Evolutionary conservation across 2,797 vertebrate genomes (phyloP), one percentile per base, ranked within the genome.

Genomic region (Lithobates sylvaticus): DNA sequence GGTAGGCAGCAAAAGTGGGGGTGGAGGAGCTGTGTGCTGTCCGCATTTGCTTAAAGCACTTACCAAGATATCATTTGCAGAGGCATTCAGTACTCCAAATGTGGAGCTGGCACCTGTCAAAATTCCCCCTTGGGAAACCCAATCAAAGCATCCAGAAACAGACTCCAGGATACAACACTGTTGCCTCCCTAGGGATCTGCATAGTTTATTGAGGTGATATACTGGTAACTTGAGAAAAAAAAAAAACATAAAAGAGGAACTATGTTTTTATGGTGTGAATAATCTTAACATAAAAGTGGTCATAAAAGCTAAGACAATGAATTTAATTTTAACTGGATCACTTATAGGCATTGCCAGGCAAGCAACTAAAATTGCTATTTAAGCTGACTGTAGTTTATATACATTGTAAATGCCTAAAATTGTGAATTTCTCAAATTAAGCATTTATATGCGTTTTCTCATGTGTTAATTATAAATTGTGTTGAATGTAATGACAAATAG

Each of bases 101-200:
- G 79, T 78, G 86, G 86, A 84, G 86, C 81, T 23, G 67, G 39
- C 86, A 87, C 86, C 86, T 87, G 86, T 83, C 26, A 74, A 68
- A 83, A 83, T 73, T 78, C 69, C 70, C 79, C 86, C 81, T 26
- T 71, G 44, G 76, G 86, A 79, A 87, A 87, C 81, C 47, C 81
- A 87, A 83, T 75, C 68, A 87, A 77, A 83, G 85, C 70, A 44
- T 77, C 74, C 79, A 73, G 81, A 74, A 87, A 87, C 81, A 87
- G 75, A 78, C 72, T 83, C 69, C 81, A 87, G 81, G 86, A 87
- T 79, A 74, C 42, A 83, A 65, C 86, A 79, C 70, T 39, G 81
- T 47, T 83, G 75, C 61, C 61, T 83, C 76, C 68, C 76, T 54
- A 74, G 69, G 77, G 85, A 27, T 36, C 54, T 58, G 44, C 81